Evolutionary conservation across 2,113 vertebrate species (phyloP), one percentile per base, ranked within the genome.

Genomic region (Sphyrna mokarran): DNA sequence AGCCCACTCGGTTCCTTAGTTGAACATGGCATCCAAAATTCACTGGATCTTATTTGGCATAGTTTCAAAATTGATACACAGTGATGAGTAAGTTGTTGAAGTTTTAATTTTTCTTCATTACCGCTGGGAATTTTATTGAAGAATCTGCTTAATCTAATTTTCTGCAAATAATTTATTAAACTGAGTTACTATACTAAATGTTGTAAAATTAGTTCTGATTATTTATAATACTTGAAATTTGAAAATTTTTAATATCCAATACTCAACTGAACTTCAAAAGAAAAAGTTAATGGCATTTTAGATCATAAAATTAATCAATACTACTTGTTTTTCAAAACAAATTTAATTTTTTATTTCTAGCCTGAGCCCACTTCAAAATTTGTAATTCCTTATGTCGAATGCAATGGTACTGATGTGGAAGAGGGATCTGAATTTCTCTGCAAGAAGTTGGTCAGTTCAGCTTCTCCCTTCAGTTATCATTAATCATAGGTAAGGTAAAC

Each of bases 321-420:
- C 54, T 70, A 29, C 4, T 43, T 1, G 2, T 14, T 94, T 43
- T 69, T 70, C 26, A 61, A 90, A 61, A 61, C 48, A 61, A 86
- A 86, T 90, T 63, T 0, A 94, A 48, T 33, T 94, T 66, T 0
- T 63, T 70, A 70, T 70, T 69, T 68, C 40, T 70, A 94, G 66
- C 68, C 90, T 94, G 37, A 70, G 11, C 20, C 68, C 37, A 48
- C 23, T 29, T 72, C 40, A 94, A 69, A 48, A 22, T 94, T n/a
- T 66, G 37, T 48, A 29, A 94, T 3, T 70, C 37, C 66, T 70
- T 94, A 69, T 40, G 40, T 94, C 40, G 11, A 94, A 23, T 43
- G 93, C 93, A 94, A 94, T 94, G 93, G 23, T 94, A 69, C 68
- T 69, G 66, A 70, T 94, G 93, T 43, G 93, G 66, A 94, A 94